Evolutionary conservation across 2,113 vertebrate species (phyloP).

Genomic region (Neolamprologus brichardi): DNA sequence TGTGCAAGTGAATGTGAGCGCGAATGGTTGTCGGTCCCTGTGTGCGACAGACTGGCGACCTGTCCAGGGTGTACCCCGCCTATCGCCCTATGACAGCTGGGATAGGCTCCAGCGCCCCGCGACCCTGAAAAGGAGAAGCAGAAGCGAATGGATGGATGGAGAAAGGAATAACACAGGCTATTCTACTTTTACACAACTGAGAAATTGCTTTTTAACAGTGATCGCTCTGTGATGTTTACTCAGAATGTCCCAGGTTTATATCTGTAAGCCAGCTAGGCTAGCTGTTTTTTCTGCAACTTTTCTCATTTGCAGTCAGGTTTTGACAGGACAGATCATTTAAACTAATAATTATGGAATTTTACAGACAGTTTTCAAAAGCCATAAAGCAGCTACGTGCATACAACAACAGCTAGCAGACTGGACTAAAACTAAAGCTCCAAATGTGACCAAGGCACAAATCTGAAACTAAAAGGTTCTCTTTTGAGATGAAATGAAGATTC

Average conservation of each 20-base stretch:
- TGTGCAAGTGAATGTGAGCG: accelerated
- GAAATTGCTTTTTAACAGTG: background rate
- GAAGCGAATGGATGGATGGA: background rate
- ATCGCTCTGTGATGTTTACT: background rate
- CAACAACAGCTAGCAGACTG: background rate
- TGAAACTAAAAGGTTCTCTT: background rate
- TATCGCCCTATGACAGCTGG: too few species aligned
- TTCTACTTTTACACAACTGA: background rate
- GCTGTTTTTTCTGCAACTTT: accelerated
- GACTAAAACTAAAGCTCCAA: background rate
- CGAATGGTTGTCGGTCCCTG: accelerated
- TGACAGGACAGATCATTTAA: background rate
- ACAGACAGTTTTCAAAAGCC: background rate
- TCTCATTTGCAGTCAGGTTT: background rate
- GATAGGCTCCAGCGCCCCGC: too few species aligned
- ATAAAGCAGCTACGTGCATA: background rate
- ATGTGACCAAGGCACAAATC: accelerated
- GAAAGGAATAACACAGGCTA: background rate
- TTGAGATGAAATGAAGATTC: background rate
- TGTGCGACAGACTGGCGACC: too few species aligned
- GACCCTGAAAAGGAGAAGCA: too few species aligned
- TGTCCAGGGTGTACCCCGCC: too few species aligned
- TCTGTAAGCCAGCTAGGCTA: background rate
- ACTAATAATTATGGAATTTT: background rate
- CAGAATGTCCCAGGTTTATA: accelerated